These are phyloP conservation scores for Moxostoma hubbsi DNA, from an alignment of 2,797 vertebrate species.

Conservation along the genomic window DNA sequence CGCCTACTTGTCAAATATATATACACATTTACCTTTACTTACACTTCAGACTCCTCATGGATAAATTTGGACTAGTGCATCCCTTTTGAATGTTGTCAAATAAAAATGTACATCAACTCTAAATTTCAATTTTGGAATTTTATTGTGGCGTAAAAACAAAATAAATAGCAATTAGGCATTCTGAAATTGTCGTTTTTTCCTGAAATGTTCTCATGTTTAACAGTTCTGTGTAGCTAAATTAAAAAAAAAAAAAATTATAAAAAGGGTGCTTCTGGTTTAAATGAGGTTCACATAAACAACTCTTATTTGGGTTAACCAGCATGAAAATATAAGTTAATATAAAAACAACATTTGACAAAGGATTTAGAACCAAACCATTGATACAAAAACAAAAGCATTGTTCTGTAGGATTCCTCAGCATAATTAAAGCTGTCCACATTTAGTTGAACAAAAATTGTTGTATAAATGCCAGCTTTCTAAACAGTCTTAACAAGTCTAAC, in stretches of 20 bases:
- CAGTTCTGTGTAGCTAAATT: conserved; percentile 53
- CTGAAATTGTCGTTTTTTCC: no score
- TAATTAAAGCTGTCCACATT: conserved; percentile 57
- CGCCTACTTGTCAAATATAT: conserved; percentile 56
- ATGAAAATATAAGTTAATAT: conserved; percentile 46
- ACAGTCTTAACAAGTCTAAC: conserved; percentile 65
- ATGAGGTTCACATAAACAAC: conserved; percentile 43
- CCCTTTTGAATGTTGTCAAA: conserved; percentile 62
- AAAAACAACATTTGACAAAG: conserved; percentile 62
- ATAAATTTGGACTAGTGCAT: conserved; percentile 57
- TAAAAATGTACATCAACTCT: background rate
- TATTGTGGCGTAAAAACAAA: conserved; percentile 44
- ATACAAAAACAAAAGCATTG: conserved; percentile 40
- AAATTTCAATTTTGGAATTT: conserved; percentile 44
- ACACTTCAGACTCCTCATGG: no score
- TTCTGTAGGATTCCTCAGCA: conserved; percentile 60
- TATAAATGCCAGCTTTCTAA: conserved; percentile 64
- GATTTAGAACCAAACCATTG: conserved; percentile 39
- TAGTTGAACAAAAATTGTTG: conserved; percentile 61
- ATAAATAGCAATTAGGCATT: conserved; percentile 23
- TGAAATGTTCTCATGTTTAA: conserved; percentile 36
- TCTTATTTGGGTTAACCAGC: conserved; percentile 41
- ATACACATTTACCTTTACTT: no score
- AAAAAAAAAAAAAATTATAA: conserved; percentile 20
- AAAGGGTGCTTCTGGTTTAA: conserved; percentile 47